Conservation (phyloP, 1,140 invertebrate genomes). For the Sycophila sp. region DNA sequence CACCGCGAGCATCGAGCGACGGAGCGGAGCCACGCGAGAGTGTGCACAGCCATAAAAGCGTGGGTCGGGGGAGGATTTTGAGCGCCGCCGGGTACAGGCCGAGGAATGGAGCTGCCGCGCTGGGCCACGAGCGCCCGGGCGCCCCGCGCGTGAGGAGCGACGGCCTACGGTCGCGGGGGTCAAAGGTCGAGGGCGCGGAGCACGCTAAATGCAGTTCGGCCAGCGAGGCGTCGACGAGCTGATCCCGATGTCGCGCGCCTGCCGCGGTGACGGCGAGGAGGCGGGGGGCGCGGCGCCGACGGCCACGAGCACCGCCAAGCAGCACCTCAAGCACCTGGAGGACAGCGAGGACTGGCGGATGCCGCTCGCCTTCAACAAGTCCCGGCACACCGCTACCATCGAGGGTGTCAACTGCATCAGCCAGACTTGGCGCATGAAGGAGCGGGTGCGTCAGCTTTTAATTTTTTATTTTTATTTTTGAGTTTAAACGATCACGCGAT, state of each 20-base stretch:
- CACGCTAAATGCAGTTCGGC: too few species aligned
- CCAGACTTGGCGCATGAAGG: slow-evolving; percentile 91
- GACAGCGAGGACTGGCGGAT: slow-evolving; percentile 66
- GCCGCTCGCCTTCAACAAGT: slow-evolving; percentile 74
- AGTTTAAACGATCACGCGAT: too few species aligned
- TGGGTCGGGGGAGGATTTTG: too few species aligned
- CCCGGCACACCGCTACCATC: slow-evolving; percentile 80
- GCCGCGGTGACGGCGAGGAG: neutral
- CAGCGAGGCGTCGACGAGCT: slow-evolving; percentile 12
- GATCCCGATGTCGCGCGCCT: slow-evolving; percentile 10
- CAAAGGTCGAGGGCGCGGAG: too few species aligned
- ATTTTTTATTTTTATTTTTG: neutral
- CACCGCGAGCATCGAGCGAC: too few species aligned
- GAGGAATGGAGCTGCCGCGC: too few species aligned
- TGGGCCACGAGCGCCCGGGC: too few species aligned
- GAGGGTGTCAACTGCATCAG: slow-evolving; percentile 78
- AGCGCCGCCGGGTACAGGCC: too few species aligned
- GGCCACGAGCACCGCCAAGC: neutral
- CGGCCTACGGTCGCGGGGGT: too few species aligned
- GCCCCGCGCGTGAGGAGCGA: too few species aligned
- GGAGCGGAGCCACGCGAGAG: too few species aligned
- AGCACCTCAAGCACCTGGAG: neutral
- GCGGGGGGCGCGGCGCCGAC: neutral
- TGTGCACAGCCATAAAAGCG: too few species aligned
- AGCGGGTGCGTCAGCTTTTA: slow-evolving; percentile 73